Evolutionary conservation across 2,888 invertebrate genomes (phyloP), one percentile per base, ranked within the genome.

Genomic region (Maniola hyperantus): DNA sequence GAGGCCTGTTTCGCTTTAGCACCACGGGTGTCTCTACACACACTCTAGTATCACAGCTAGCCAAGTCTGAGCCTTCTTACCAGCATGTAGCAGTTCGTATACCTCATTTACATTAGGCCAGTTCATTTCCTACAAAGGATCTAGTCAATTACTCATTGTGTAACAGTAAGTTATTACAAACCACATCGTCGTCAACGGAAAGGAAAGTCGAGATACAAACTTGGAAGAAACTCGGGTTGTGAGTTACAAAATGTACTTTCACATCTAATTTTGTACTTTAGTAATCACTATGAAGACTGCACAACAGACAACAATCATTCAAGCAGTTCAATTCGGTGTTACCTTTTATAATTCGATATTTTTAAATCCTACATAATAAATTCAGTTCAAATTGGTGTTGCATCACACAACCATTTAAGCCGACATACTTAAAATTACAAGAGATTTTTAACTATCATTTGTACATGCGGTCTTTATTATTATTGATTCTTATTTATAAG

Each of bases 201-300:
- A 33, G 10, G 18, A 15, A 48, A 59, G 34, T 7, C 34, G 33
- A 44, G n/a, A 59, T 33, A 33, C 34, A 6, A 48, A 11, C 20
- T 36, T 48, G 36, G 36, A 36, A 50, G 60, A 36, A 60, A 61
- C 50, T 59, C 48, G 62, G 44, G 44, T 39, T 26, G 60, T 51
- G 59, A 50, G 18, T 62, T 72, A 68, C 72, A 62, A 63, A 69
- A 71, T 74, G 79, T 80, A 79, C 78, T 79, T 77, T 78, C 80
- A 82, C 84, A 77, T 80, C 81, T 80, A 78, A 73, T 76, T 89
- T 91, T 91, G 90, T 90, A 89, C 90, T 91, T 87, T 84, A 79
- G 63, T 79, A 83, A 87, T 88, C 90, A 89, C 87, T 82, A 81
- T 59, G 39, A 53, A 66, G 51, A 63, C 57, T 70, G 62, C 48